phyloP scores from a whole-genome alignment of 2,888 invertebrate species.

The Ectemnius lituratus region DNA sequence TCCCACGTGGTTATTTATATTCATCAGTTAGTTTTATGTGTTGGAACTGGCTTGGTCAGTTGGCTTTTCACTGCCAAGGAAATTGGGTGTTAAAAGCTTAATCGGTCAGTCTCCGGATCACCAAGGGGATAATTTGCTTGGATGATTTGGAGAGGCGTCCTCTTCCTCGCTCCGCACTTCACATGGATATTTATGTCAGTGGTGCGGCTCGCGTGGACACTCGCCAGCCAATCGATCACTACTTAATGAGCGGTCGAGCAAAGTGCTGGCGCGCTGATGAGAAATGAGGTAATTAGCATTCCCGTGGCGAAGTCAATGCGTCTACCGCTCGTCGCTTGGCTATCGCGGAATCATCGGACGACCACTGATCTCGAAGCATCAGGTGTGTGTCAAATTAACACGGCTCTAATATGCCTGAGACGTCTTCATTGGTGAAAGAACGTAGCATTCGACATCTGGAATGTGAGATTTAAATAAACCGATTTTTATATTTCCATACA shows the following conservation, averaged over 20 bases:
- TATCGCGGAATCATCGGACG: no score
- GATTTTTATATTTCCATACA: no score
- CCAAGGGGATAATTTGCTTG: slow-evolving; percentile 40
- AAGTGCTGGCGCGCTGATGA: slow-evolving; percentile 45
- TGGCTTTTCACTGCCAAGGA: neutral
- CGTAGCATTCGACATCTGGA: no score
- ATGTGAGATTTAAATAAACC: no score
- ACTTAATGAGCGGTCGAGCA: slow-evolving; percentile 56
- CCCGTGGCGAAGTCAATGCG: slow-evolving; percentile 40
- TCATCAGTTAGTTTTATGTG: no score
- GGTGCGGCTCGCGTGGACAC: slow-evolving; percentile 30
- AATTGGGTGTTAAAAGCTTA: slow-evolving; percentile 12
- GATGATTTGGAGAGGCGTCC: slow-evolving; percentile 20
- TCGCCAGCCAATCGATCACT: slow-evolving; percentile 56
- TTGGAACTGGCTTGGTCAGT: no score
- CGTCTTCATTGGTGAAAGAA: neutral
- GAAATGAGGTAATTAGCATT: slow-evolving; percentile 64
- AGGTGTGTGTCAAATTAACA: slow-evolving; percentile 1
- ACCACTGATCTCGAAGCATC: slow-evolving; percentile 2
- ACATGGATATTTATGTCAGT: slow-evolving; percentile 45
- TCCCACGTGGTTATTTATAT: no score
- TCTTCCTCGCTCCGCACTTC: neutral
- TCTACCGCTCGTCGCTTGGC: neutral
- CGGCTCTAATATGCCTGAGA: neutral
- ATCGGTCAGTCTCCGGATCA: neutral